Conservation (phyloP, 2,113 vertebrate species). For the Coregonus clupeaformis region DNA sequence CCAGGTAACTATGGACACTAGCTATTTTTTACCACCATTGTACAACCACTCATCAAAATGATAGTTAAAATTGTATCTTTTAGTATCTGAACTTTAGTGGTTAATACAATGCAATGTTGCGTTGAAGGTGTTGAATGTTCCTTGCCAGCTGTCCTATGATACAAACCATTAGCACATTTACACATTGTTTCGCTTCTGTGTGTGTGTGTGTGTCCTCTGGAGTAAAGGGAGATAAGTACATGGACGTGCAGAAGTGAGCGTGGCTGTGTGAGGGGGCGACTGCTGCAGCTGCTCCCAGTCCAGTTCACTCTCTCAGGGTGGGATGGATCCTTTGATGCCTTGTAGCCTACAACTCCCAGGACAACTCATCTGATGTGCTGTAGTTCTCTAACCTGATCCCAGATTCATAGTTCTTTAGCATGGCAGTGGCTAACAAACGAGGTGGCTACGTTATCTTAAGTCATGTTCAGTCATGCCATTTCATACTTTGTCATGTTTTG, state of each 20-base stretch:
- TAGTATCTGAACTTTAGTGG: not conserved
- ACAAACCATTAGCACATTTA: not conserved
- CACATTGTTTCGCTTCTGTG: not conserved
- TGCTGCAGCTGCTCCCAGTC: constrained; percentile 35
- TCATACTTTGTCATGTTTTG: no score
- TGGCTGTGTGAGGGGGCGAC: constrained; percentile 14
- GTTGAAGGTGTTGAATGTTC: not conserved
- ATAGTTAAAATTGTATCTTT: not conserved
- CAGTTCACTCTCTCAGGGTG: not conserved
- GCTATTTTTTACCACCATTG: no score
- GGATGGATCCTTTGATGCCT: not conserved
- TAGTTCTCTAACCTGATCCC: no score
- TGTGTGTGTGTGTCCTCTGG: not conserved
- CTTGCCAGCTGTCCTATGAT: not conserved
- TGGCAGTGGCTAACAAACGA: no score
- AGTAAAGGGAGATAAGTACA: constrained; percentile 71
- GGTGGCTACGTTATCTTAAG: no score
- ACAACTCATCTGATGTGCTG: not conserved
- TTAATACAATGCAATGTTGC: not conserved
- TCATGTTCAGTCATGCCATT: no score
- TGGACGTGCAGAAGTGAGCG: constrained; percentile 75
- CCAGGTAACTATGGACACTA: constrained; percentile 76
- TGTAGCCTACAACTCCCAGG: not conserved
- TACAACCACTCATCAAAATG: no score
- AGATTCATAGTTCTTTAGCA: no score